These are phyloP conservation scores for Hartigia nigra DNA, from an alignment of 2,888 invertebrate species.

Conservation along the genomic window DNA sequence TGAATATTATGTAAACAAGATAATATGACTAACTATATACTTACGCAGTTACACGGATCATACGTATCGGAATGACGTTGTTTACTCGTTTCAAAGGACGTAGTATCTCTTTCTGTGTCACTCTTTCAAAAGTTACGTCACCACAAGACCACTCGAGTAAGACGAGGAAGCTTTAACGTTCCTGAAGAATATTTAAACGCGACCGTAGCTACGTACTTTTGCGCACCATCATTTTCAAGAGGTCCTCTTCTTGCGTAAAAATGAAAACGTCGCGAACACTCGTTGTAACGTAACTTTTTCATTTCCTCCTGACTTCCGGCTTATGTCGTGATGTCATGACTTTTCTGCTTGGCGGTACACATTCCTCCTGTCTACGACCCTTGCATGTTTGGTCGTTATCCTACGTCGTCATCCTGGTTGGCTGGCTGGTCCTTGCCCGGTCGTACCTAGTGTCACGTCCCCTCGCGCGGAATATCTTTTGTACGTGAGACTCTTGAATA, in stretches of 20 bases:
- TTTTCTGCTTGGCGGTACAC: constrained; percentile 31
- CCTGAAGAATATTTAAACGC: not conserved
- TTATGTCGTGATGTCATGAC: constrained; percentile 34
- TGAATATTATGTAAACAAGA: not conserved
- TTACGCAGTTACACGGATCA: not conserved
- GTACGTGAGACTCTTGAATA: constrained; percentile 64
- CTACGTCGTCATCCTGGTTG: not conserved
- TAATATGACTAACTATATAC: not conserved
- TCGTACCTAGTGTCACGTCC: not conserved
- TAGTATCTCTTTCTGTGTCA: not conserved
- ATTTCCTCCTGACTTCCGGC: constrained; percentile 60
- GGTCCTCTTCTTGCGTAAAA: not conserved
- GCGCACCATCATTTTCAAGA: not conserved
- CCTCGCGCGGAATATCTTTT: constrained; percentile 54
- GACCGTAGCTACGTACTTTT: not conserved
- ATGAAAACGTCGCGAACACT: not conserved
- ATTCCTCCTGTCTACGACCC: not conserved
- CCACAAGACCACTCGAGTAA: not conserved
- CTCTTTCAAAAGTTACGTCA: not conserved
- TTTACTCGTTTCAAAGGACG: not conserved
- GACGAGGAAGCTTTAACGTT: not conserved
- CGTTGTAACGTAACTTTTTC: constrained; percentile 55
- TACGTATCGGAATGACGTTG: not conserved
- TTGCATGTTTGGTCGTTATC: constrained; percentile 16
- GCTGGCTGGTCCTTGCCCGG: not conserved